Evolutionary conservation across 2,797 vertebrate genomes (phyloP), one percentile per base, ranked within the genome.

Genomic region (Artibeus jamaicensis): DNA sequence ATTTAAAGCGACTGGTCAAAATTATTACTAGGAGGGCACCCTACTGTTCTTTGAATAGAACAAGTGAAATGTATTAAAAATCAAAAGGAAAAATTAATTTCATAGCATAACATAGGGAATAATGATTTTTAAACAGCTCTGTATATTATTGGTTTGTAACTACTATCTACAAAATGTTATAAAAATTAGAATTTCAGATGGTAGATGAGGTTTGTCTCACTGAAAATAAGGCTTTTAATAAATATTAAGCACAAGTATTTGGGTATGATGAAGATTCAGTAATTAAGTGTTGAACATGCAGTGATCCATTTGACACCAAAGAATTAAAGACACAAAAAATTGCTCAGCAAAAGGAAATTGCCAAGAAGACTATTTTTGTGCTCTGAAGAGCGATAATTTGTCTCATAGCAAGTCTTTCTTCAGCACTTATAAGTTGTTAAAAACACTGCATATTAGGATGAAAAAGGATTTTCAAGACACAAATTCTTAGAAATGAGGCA

Each of bases 31-130:
- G 95, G 85, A 97, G 95, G 93, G 94, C 97, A 98, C 95, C 86
- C 96, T 98, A 96, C 97, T 53, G 86, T 98, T 98, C 97, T 79
- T 94, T 97, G 96, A 98, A 98, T 98, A 98, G 94, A 96, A 91
- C 97, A 98, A 98, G 98, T 98, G 98, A 98, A 98, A 97, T 89
- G 95, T 98, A 98, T 98, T 98, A 98, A 98, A 97, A 98, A 98
- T 96, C 97, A 98, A 98, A 98, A 97, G 93, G 96, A 98, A 98
- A 98, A 98, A 95, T 96, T 97, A 98, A 97, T 97, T 97, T 96
- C 91, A 74, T 83, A 76, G 53, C 90, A 71, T 94, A 96, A 62
- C 84, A 94, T 86, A 93, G 96, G 50, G 86, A 96, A 95, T 95
- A 85, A 94, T 96, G 76, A 96, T 96, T 96, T 96, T 97, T 84